Evolutionary conservation across 2,888 invertebrate species (phyloP), one percentile per base, ranked within the genome.

Genomic region (Agriopis leucophaearia): DNA sequence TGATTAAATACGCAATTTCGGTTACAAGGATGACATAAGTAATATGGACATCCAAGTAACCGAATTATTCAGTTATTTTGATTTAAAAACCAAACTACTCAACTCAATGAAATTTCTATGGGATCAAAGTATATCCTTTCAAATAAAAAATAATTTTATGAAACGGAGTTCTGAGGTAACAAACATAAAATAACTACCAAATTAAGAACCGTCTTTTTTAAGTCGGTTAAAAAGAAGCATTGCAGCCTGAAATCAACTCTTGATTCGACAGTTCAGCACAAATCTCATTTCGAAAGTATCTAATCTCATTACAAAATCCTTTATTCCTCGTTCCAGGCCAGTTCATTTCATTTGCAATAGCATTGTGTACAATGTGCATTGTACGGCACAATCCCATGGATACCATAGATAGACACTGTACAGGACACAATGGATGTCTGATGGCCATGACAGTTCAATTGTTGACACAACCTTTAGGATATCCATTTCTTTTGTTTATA

Each of bases 401-500:
- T 54, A 42, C 15, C 36, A 58, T 45, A 52, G 57, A 57, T 35
- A 16, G n/a, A 38, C 27, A 16, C 15, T 45, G 13, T 45, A 40
- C 44, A 40, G 45, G 36, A 48, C 51, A 69, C 64, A 69, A 69
- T 69, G 55, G 45, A 55, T 52, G 45, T 64, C 68, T 64, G 51
- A 64, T 57, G 60, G 55, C 68, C 64, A 47, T 69, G 68, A 35
- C 50, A 55, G 9, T 13, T 58, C 52, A 54, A 59, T 64, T 64
- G 59, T 63, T 44, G 16, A 38, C 27, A 45, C 36, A 55, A 45
- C 64, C 68, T 64, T 57, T 58, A 35, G 16, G 48, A 36, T 51
- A 52, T 57, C 44, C 58, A 40, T 47, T 67, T 57, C 63, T 64
- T 64, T 68, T 64, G 55, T 56, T 64, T 68, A 38, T 8, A 44